Percentiles rank a stretch among this genome's conserved stretches.
Evolutionary conservation across 2,888 invertebrate genomes (phyloP).

Genomic region (Apoda limacodes): DNA sequence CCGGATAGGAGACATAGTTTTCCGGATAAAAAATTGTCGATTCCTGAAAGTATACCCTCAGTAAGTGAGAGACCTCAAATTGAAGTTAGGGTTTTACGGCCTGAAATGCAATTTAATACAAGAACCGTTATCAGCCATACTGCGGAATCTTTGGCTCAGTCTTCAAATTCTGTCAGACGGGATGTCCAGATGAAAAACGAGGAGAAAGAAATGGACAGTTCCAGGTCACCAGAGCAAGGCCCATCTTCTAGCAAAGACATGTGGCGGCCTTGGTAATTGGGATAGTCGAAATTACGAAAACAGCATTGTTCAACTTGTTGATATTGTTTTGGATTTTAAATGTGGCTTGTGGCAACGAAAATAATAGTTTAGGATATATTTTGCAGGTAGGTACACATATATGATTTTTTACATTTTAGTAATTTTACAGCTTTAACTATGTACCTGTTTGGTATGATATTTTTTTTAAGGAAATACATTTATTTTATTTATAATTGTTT

Average conservation of each 20-base stretch:
- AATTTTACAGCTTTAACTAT: slow-evolving; percentile 38
- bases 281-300: too few species aligned
- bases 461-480: too few species aligned
- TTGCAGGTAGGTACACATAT: too few species aligned
- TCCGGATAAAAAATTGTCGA: slow-evolving; percentile 31
- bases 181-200: slow-evolving; percentile 26
- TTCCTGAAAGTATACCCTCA: slow-evolving; percentile 47
- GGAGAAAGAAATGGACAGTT: slow-evolving; percentile 30
- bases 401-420: too few species aligned
- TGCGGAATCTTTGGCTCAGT: slow-evolving; percentile 47
- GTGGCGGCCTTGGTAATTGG: slow-evolving; percentile 63
- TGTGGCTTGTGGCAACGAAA: too few species aligned
- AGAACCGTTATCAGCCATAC: slow-evolving; percentile 59
- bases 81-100: slow-evolving; percentile 16
- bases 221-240: slow-evolving; percentile 46
- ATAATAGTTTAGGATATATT: too few species aligned
- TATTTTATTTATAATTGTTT: slow-evolving; percentile 9
- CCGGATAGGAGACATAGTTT: slow-evolving; percentile 20
- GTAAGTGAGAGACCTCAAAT: slow-evolving; percentile 26
- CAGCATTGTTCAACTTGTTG: too few species aligned
- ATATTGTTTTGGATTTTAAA: too few species aligned
- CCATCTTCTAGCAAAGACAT: slow-evolving; percentile 43
- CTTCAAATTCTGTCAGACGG: slow-evolving; percentile 25
- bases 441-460: slow-evolving; percentile 43
- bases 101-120: slow-evolving; percentile 15